Percentiles rank a stretch among this genome's conserved stretches.
These are phyloP conservation scores for Numenius phaeopus DNA, from an alignment of 2,797 vertebrate species.

Conservation along the genomic window DNA sequence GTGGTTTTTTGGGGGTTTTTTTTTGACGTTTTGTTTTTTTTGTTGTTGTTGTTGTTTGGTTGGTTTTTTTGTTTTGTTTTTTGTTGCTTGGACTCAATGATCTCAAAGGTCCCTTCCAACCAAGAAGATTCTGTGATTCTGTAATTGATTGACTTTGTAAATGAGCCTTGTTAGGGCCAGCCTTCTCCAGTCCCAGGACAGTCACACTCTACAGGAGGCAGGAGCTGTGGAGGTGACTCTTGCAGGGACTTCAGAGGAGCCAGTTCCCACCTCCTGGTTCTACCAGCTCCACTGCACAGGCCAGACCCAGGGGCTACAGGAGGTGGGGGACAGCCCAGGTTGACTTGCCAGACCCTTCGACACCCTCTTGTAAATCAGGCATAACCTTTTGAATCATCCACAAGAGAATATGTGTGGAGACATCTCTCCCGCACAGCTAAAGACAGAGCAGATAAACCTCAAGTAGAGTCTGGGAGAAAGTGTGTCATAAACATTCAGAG, in stretches of 20 bases:
- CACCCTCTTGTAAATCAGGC: background rate
- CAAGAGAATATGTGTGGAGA: background rate
- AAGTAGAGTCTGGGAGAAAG: background rate
- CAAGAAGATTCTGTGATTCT: no score
- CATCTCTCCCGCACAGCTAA: background rate
- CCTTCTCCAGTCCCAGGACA: background rate
- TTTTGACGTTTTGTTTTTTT: no score
- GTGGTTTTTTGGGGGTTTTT: no score
- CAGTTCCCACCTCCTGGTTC: background rate
- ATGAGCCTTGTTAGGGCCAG: background rate
- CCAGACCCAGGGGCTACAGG: background rate
- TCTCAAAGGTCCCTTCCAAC: no score
- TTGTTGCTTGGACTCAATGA: no score
- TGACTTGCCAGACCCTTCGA: background rate
- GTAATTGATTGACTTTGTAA: background rate
- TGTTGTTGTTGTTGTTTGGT: no score
- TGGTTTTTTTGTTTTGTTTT: no score
- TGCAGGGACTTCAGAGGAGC: background rate
- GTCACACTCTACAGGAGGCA: background rate
- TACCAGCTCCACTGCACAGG: background rate
- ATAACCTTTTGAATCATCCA: background rate
- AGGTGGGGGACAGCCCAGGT: background rate
- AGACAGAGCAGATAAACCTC: background rate
- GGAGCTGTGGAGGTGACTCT: background rate
- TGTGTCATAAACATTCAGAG: background rate